A percentile compares a stretch with the other conserved stretches of the same genome.
Evolutionary conservation across 2,888 invertebrate genomes (phyloP).

Genomic region (Drosophila kuntzei): DNA sequence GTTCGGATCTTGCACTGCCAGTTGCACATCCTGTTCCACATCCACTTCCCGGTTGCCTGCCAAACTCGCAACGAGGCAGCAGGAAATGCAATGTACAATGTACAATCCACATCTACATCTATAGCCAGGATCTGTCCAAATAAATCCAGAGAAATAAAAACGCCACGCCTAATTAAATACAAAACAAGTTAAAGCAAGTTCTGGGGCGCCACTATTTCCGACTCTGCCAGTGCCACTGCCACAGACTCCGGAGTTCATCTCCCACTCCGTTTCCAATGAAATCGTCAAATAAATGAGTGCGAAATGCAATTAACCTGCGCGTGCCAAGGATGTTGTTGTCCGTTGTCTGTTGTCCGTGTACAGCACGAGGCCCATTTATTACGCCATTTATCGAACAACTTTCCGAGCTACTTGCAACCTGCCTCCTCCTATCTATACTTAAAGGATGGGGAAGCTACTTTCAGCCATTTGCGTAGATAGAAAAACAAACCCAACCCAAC

Average conservation of each 20-base stretch:
- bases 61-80: slow-evolving; percentile 34
- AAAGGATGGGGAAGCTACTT: not conserved
- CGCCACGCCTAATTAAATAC: slow-evolving; percentile 59
- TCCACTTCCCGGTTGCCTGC: slow-evolving; percentile 37
- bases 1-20: slow-evolving; percentile 32
- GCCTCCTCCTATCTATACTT: not conserved
- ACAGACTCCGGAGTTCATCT: not conserved
- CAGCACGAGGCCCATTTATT: slow-evolving; percentile 55
- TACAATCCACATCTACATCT: not conserved
- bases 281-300: slow-evolving; percentile 69
- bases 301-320: slow-evolving; percentile 79
- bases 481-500: slow-evolving; percentile 10
- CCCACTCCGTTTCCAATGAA: slow-evolving; percentile 19
- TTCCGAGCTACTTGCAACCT: slow-evolving; percentile 37
- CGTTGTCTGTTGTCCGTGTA: not conserved
- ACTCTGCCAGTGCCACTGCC: not conserved
- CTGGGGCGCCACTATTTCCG: slow-evolving; percentile 15
- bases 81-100: slow-evolving; percentile 63
- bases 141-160: slow-evolving; percentile 53
- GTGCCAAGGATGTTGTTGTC: slow-evolving; percentile 56
- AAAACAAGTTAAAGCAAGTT: slow-evolving; percentile 56
- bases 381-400: slow-evolving; percentile 62
- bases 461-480: slow-evolving; percentile 27
- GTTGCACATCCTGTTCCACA: slow-evolving; percentile 39
- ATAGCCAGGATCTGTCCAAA: slow-evolving; percentile 39